Base-by-base conservation (phyloP, 1,140 invertebrate genomes). In the Semibalanus balanoides region DNA sequence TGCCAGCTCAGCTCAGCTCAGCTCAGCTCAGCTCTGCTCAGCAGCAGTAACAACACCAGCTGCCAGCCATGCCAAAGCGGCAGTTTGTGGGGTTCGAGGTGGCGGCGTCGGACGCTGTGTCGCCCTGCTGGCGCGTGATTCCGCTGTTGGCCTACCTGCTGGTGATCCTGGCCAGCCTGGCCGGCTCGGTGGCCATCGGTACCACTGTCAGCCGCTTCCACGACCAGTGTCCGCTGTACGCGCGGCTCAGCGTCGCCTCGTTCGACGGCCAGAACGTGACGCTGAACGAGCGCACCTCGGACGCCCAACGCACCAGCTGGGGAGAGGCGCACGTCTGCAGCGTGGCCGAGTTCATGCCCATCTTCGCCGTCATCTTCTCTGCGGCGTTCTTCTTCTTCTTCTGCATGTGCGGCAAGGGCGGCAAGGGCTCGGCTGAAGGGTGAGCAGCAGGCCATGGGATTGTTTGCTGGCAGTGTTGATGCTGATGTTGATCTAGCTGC, bases 351-450 rank as follows among this genome's bases (percentile, higher is more conserved):
- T 72, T 29, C 70, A 5, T 72, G 25, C 70, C 70, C 70, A 30
- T 72, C 28, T 72, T 72, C 70, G 70, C n/a, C 3, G 11, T 72
- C 70, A 72, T 72, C 70, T 72, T 72, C 70, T 28, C 70, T n/a
- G 70, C 28, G 11, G 22, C 29, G 11, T 72, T 11, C 11, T 72
- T 72, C 70, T 72, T 72, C 28, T 72, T 72, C 29, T 72, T 72
- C 70, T 72, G 70, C 19, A 72, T 72, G 70, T 72, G 70, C 70
- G 70, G 70, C 70, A 72, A 72, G 19, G 70, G 70, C n/a, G 70
- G 70, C 29, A 72, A 72, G 25, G 70, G 70, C 70, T 72, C 70
- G 29, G n/a, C 70, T 1, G 70, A 72, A 72, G 70, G 70, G 70
- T 72, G 70, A 29, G 70, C n/a, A n/a, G n/a, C n/a, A n/a, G n/a